Evolutionary conservation across 2,888 invertebrate species (phyloP).

Genomic region (Pseudeuparius sepicola): DNA sequence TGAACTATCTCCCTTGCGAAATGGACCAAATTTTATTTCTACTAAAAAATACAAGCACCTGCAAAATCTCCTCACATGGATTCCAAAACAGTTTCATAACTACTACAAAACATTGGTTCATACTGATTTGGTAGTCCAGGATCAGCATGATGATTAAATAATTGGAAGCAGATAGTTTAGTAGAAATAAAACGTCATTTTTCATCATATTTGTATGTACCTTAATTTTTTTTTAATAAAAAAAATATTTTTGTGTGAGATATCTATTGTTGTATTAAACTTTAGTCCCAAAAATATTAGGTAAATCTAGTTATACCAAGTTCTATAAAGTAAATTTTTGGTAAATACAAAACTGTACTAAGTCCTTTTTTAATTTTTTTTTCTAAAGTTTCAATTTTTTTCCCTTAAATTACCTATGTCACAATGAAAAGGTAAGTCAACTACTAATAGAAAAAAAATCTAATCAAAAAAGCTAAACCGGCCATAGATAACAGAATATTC

Average conservation of each 20-base stretch:
- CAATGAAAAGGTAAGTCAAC: conserved; percentile 1
- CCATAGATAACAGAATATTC: conserved; percentile 1
- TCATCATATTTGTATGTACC: conserved; percentile 6
- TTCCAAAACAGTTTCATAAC: conserved; percentile 9
- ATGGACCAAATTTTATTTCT: conserved; percentile 11
- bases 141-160: conserved; percentile 9
- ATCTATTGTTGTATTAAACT: conserved; percentile 5
- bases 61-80: conserved; percentile 12
- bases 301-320: too few species aligned
- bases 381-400: too few species aligned
- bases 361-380: too few species aligned
- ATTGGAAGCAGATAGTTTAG: conserved; percentile 3
- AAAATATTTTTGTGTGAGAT: conserved; percentile 1
- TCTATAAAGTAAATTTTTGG: too few species aligned
- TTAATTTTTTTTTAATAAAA: conserved; percentile 7
- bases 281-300: too few species aligned
- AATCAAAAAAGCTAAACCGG: too few species aligned
- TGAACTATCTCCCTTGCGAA: conserved; percentile 6
- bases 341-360: too few species aligned
- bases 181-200: background rate
- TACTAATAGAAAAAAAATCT: background rate
- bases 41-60: conserved; percentile 15
- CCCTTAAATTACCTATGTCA: too few species aligned
- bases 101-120: conserved; percentile 10
- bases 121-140: conserved; percentile 10